Evolutionary conservation across 2,888 invertebrate species (phyloP), one percentile per base, ranked within the genome.

Genomic region (Athetis lepigone): DNA sequence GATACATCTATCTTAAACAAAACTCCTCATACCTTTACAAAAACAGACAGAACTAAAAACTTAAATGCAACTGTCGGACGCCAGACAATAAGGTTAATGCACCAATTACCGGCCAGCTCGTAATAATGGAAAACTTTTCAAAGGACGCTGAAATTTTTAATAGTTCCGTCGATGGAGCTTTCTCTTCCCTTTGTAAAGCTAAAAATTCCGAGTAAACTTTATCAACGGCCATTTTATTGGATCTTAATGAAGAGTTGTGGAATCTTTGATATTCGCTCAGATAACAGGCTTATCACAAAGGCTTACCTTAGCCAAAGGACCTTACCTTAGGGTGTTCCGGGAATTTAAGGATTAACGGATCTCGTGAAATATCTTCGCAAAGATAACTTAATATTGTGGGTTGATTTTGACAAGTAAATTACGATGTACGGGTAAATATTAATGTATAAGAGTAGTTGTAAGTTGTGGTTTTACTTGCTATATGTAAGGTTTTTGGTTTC

Each of bases 81-180:
- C n/a, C 42, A 50, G 65, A 66, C 72, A 75, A 64, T 64, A 36
- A 59, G 72, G 72, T 75, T 66, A 78, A 78, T 78, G 79, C 63
- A 65, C 64, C 59, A 75, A 65, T 77, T 75, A 75, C 64, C 57
- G 57, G 51, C 43, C 16, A 40, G 18, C 61, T 33, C 46, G 39
- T 70, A 75, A 75, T 75, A 67, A 73, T 64, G 60, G 67, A 70
- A 70, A 77, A 68, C 25, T 62, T 67, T 73, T 54, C 50, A 63
- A 42, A 43, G 52, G 13, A 29, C 25, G 46, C 49, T 59, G n/a
- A 57, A 54, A 6, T 47, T 47, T 62, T 73, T 70, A 60, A 65
- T 65, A 62, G 57, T 23, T 45, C 45, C 29, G 43, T 4, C 2
- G 36, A 50, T 36, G 33, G 23, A 5, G 16, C 33, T 19, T 36